phyloP scores from a whole-genome alignment of 1,140 invertebrate genomes.

The Drosophila sechellia region DNA sequence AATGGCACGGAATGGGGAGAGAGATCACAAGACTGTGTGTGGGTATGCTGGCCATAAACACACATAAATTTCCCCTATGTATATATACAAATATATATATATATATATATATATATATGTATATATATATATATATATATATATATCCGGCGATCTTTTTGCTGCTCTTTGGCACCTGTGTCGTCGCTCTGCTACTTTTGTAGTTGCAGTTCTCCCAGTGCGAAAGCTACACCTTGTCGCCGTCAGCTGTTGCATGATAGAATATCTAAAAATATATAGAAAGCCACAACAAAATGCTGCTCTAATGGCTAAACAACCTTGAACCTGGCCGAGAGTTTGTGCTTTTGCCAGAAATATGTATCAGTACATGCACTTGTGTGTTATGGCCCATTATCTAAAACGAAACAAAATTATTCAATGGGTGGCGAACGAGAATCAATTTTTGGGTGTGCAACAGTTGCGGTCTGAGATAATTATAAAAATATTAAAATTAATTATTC shows the following conservation, averaged over 20 bases:
- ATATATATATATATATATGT: slow-evolving; percentile 44
- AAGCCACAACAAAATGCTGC: slow-evolving; percentile 23
- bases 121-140: slow-evolving; percentile 9
- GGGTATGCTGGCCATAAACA: slow-evolving; percentile 33
- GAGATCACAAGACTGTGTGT: slow-evolving; percentile 52
- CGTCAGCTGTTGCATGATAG: slow-evolving; percentile 77
- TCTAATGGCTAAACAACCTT: slow-evolving; percentile 61
- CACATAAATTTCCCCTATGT: slow-evolving; percentile 24
- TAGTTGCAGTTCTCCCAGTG: slow-evolving; percentile 17
- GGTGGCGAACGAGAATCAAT: slow-evolving; percentile 21
- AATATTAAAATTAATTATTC: neutral
- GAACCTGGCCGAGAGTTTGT: slow-evolving; percentile 73
- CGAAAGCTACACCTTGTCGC: slow-evolving; percentile 58
- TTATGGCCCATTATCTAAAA: slow-evolving; percentile 37
- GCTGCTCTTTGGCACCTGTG: slow-evolving; percentile 18
- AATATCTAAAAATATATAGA: slow-evolving; percentile 73
- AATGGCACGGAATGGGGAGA: slow-evolving; percentile 6
- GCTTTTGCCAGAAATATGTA: slow-evolving; percentile 35
- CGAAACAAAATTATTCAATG: slow-evolving; percentile 39
- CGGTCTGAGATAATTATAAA: slow-evolving; percentile 7
- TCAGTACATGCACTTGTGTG: slow-evolving; percentile 17
- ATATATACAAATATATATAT: slow-evolving; percentile 13
- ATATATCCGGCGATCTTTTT: slow-evolving; percentile 27
- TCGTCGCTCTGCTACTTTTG: slow-evolving; percentile 7
- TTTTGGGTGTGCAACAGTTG: slow-evolving; percentile 7